phyloP scores from a whole-genome alignment of 1,140 invertebrate species.

The Drosophila kurseongensis region DNA sequence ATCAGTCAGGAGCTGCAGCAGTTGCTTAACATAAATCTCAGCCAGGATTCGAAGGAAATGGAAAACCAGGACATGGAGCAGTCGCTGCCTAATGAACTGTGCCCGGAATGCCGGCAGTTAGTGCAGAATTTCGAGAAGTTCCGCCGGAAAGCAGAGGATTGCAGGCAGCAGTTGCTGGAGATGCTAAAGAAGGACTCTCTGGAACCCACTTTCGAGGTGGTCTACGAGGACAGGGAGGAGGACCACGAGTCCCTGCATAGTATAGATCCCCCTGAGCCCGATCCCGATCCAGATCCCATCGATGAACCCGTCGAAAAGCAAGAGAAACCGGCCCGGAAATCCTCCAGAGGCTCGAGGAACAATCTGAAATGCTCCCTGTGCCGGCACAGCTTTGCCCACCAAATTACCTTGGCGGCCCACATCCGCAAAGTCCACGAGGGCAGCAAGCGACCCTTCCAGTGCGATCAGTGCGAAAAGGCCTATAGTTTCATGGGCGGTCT shows the following conservation, averaged over 20 bases:
- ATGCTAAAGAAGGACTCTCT: conserved; percentile 12
- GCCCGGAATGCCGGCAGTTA: conserved; percentile 28
- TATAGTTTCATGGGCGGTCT: conserved; percentile 80
- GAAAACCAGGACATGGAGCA: conserved; percentile 5
- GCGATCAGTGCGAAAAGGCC: conserved; percentile 74
- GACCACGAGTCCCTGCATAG: conserved; percentile 12
- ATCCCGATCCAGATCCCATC: conserved; percentile 54
- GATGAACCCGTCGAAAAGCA: conserved; percentile 11
- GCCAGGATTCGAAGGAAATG: not conserved
- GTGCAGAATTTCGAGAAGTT: conserved; percentile 44
- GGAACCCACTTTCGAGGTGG: conserved; percentile 53
- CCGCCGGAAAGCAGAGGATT: conserved; percentile 33
- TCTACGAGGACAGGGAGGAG: conserved; percentile 35
- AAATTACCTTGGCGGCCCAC: conserved; percentile 68
- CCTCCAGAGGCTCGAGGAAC: conserved; percentile 47
- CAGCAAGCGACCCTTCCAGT: conserved; percentile 69
- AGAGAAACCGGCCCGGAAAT: not conserved
- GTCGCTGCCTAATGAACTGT: conserved; percentile 42
- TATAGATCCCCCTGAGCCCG: conserved; percentile 11
- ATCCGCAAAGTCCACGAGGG: conserved; percentile 78
- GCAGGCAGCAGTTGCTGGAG: conserved; percentile 31
- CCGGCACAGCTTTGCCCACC: conserved; percentile 67
- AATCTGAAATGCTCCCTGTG: conserved; percentile 68
- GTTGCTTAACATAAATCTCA: conserved; percentile 25
- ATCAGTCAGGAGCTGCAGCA: conserved; percentile 30